These are phyloP conservation scores for Sebastes minor DNA, from an alignment of 2,797 vertebrate genomes.

Conservation along the genomic window DNA sequence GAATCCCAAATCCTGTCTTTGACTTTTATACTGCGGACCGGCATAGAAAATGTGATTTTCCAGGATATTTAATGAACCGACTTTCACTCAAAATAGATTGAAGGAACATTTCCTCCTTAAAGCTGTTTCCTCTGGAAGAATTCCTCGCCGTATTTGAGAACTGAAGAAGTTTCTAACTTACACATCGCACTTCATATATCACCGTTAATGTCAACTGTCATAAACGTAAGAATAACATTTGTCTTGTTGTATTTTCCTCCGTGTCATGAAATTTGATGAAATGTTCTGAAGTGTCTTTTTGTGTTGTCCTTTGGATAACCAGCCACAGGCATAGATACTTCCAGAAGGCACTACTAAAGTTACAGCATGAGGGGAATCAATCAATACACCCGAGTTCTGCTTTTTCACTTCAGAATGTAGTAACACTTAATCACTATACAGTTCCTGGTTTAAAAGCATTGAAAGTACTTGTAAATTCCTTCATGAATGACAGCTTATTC, in stretches of 20 bases:
- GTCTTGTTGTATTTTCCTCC: conserved; percentile 68
- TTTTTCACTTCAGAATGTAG: conserved; percentile 60
- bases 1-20: conserved; percentile 62
- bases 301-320: conserved; percentile 60
- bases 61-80: conserved; percentile 74
- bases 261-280: conserved; percentile 71
- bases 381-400: conserved; percentile 56
- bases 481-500: conserved; percentile 2
- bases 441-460: conserved; percentile 14
- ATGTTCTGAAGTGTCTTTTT: conserved; percentile 60
- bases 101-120: conserved; percentile 60
- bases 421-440: conserved; percentile 29
- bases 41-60: conserved; percentile 75
- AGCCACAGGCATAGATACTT: conserved; percentile 63
- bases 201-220: conserved; percentile 69
- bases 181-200: conserved; percentile 70
- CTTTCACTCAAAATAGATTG: conserved; percentile 73
- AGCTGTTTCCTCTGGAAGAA: conserved; percentile 62
- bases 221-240: conserved; percentile 74
- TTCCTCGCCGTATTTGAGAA: conserved; percentile 52
- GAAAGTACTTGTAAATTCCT: conserved; percentile 1
- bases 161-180: conserved; percentile 49
- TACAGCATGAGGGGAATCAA: conserved; percentile 71
- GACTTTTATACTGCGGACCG: conserved; percentile 59
- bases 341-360: conserved; percentile 61